phyloP scores from a whole-genome alignment of 2,113 vertebrate species.

The Hippolais icterina region DNA sequence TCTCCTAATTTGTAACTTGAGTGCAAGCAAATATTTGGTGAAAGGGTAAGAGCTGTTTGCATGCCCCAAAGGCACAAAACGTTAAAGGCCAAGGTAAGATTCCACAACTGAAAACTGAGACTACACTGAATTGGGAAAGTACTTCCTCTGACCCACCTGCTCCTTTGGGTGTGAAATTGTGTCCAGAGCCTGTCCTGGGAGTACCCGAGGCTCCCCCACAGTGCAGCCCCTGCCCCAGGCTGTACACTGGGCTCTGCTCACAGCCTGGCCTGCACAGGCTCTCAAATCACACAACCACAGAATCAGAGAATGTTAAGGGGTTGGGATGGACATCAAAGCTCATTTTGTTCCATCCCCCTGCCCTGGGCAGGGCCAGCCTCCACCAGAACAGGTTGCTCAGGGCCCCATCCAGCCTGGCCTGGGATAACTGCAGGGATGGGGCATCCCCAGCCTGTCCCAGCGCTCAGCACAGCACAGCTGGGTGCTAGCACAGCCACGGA shows the following conservation, averaged over 20 bases:
- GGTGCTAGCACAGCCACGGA: not conserved
- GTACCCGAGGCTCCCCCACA: not conserved
- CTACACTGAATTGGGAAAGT: not conserved
- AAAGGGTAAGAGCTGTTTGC: not conserved
- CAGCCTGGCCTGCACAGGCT: too few relatives aligned
- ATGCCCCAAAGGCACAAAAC: not conserved
- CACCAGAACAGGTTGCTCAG: not conserved
- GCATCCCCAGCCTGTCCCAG: not conserved
- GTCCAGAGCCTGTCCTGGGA: not conserved
- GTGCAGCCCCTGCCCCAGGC: not conserved
- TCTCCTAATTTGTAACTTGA: not conserved
- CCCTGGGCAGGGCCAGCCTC: not conserved
- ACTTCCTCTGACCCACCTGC: not conserved
- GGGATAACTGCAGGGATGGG: too few relatives aligned
- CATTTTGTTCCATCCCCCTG: not conserved
- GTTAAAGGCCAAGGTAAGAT: not conserved
- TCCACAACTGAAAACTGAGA: not conserved
- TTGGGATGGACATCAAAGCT: not conserved
- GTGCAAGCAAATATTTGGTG: slow-evolving; percentile 10
- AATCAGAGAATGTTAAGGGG: not conserved
- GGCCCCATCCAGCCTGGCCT: not conserved
- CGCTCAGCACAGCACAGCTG: not conserved
- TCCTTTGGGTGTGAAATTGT: not conserved
- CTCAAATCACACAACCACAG: not conserved
- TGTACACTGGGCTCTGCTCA: rapidly evolving